Conservation (phyloP, 2,888 invertebrate genomes). For the Tubiluchus corallicola region DNA sequence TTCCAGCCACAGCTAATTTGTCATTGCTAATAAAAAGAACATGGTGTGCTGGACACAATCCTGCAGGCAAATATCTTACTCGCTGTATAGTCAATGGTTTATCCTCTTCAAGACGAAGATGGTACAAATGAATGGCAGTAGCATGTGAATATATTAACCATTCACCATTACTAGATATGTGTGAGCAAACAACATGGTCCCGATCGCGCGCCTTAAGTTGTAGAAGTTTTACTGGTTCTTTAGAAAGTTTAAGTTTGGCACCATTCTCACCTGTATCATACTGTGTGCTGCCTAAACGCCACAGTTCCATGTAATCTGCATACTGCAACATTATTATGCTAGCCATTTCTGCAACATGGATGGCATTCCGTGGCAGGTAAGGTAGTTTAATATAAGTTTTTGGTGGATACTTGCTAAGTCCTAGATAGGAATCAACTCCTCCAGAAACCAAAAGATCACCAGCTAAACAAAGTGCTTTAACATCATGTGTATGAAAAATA, state of each 20-base stretch:
- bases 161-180: conserved; percentile 47
- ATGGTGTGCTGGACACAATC: conserved; percentile 15
- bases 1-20: conserved; percentile 16
- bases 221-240: conserved; percentile 46
- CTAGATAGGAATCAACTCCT: conserved; percentile 56
- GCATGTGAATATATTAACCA: conserved; percentile 48
- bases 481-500: conserved; percentile 67
- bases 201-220: conserved; percentile 43
- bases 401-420: conserved; percentile 11
- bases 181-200: conserved; percentile 48
- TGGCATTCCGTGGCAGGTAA: neutral
- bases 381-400: no score
- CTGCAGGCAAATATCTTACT: conserved; percentile 9
- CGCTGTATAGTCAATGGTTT: conserved; percentile 12
- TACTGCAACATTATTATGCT: neutral
- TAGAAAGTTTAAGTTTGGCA: conserved; percentile 23
- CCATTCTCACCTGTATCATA: conserved; percentile 18
- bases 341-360: neutral
- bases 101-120: conserved; percentile 35
- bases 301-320: neutral
- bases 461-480: conserved; percentile 46
- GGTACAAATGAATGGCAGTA: conserved; percentile 42
- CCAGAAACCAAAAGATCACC: conserved; percentile 52
- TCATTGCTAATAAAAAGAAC: conserved; percentile 18
- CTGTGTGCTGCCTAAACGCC: neutral